Base-by-base conservation (phyloP, 2,797 vertebrate genomes). In the Rhinichthys osculus region DNA sequence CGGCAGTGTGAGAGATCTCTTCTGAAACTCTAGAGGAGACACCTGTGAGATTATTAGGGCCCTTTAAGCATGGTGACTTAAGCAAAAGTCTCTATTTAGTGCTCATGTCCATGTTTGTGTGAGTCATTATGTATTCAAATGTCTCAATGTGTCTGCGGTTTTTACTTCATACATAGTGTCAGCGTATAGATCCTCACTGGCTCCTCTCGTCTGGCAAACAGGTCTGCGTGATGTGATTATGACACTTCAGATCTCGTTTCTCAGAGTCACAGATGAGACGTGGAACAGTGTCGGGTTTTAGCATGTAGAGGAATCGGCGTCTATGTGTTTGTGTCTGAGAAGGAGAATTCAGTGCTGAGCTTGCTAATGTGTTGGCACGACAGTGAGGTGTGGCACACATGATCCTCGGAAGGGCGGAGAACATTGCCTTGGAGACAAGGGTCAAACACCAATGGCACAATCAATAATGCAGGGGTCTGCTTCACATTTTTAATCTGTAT, bases 221-320 rank as follows among this genome's bases (percentile, higher is more conserved):
- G 78, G 42, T 80, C 40, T 42, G 79, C 21, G 92, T 94, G 93
- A 94, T 93, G 93, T 89, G 92, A 94, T 95, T 95, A 94, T 92
- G 88, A 95, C 92, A 94, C 93, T 93, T 93, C 93, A 93, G 94
- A 93, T 94, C 93, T 94, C 88, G 91, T 93, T 95, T 94, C 94
- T 95, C 93, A 93, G 92, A 90, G 90, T 93, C 92, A 93, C 90
- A 90, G 90, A 91, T 89, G 86, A 90, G 91, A 88, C 88, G 23
- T 73, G 87, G 30, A 91, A 90, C 88, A 66, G 90, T 83, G 91
- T 89, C 91, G 90, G 90, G 87, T 92, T 92, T 92, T 90, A 42
- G 59, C 23, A 38, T 83, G 83, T 84, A 74, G 88, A 83, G 85
- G 87, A 89, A 89, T 90, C 87, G 84, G 89, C 83, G 84, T 67